Conservation (phyloP, 2,113 vertebrate species). For the Megaleporinus macrocephalus region DNA sequence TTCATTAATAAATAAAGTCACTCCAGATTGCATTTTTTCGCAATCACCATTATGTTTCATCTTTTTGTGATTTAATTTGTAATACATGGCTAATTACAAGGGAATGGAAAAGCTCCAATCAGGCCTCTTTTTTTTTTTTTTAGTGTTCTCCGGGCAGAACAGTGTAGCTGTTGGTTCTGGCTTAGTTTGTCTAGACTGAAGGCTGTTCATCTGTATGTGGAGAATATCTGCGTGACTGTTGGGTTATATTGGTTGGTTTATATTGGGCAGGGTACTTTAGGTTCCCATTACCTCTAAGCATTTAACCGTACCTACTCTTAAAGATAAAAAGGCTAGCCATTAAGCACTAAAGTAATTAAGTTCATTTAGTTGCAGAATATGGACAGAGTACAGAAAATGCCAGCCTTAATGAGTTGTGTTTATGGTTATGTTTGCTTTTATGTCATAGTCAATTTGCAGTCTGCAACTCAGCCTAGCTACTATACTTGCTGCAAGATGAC, state of each 20-base stretch:
- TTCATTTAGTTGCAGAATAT: background rate
- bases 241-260: too few species aligned
- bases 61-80: background rate
- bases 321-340: too few species aligned
- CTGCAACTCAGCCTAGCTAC: background rate
- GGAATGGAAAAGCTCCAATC: background rate
- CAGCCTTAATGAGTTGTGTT: background rate
- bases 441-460: background rate
- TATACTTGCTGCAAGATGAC: too few species aligned
- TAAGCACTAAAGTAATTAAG: background rate
- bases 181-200: constrained; percentile 9
- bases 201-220: too few species aligned
- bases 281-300: too few species aligned
- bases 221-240: too few species aligned
- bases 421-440: too few species aligned
- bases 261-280: too few species aligned
- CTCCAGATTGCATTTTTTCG: background rate
- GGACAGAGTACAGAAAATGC: background rate
- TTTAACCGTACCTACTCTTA: too few species aligned
- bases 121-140: background rate
- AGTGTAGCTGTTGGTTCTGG: too few species aligned
- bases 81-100: background rate
- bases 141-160: background rate
- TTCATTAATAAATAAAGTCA: background rate
- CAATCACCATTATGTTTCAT: background rate